phyloP scores from a whole-genome alignment of 2,797 vertebrate species.

The Emys orbicularis region DNA sequence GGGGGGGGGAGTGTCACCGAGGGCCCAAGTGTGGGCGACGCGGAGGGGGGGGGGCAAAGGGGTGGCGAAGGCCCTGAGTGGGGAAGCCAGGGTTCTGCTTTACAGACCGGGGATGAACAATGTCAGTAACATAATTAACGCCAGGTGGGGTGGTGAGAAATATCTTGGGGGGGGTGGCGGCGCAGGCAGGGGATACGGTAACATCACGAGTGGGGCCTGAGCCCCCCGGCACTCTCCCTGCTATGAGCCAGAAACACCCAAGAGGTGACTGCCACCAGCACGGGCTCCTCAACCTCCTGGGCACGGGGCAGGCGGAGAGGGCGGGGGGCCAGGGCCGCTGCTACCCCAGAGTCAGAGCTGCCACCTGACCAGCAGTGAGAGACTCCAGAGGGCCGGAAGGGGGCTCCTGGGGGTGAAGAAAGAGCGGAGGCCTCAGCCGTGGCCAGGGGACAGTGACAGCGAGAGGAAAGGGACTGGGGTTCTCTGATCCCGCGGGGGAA shows the following conservation, averaged over 20 bases:
- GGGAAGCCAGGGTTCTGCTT: neutral
- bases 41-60: accelerated
- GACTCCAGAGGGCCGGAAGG: neutral
- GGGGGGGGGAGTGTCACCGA: neutral
- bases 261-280: neutral
- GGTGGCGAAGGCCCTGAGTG: neutral
- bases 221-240: neutral
- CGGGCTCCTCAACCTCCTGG: neutral
- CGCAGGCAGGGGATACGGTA: neutral
- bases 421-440: neutral
- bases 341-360: neutral
- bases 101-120: neutral
- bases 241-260: neutral
- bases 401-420: neutral
- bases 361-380: neutral
- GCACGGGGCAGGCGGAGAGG: neutral
- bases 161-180: neutral
- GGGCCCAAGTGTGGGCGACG: accelerated
- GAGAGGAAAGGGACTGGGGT: neutral
- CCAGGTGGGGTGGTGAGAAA: neutral
- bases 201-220: accelerated
- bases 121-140: neutral
- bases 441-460: neutral
- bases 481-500: neutral
- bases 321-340: neutral